Base-by-base conservation (phyloP, 1,140 invertebrate species). In the Drosophila erecta region DNA sequence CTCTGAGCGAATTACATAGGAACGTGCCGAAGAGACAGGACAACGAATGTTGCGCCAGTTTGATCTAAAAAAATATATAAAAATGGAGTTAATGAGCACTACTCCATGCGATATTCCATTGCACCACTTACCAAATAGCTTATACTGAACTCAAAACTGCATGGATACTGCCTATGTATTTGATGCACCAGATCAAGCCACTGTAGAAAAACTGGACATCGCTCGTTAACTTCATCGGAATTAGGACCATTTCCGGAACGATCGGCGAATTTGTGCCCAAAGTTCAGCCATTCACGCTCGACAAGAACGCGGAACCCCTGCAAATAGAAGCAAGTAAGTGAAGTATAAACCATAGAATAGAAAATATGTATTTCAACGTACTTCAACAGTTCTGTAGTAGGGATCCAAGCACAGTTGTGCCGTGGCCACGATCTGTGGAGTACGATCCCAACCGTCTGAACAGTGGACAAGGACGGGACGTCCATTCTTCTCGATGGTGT, bases 151-250 rank as follows among this genome's bases (percentile, higher is more conserved):
- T 99, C 96, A 93, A 99, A 99, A 84, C 95, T 95, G 92, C 96
- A 97, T 4, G 97, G 97, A 93, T 97, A 99, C 93, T 99, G 98
- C 67, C 93, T 80, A 67, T 96, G 94, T 47, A 99, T 93, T 93
- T 99, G 98, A 93, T 99, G 96, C 1, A 99, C 96, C 90, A 98
- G 97, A 91, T 99, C 98, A 4, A 99, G 94, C 97, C 98, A 99
- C 92, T 99, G 98, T 43, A 99, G 93, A 93, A 99, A 99, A 64
- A 99, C 97, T 14, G 99, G 99, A 92, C 97, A 98, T 17, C 94
- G 94, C 93, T 99, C 98, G 93, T 98, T 98, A 1, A 94, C 93
- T 90, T 99, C 98, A 66, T 98, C 97, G 2, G 94, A 94, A 20
- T 95, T 95, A 15, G 96, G 95, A 14, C 95, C 95, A 84, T 97